Percentiles rank a stretch among this genome's conserved stretches.
Evolutionary conservation across 2,888 invertebrate genomes (phyloP).

Genomic region (Pheosia gnoma): DNA sequence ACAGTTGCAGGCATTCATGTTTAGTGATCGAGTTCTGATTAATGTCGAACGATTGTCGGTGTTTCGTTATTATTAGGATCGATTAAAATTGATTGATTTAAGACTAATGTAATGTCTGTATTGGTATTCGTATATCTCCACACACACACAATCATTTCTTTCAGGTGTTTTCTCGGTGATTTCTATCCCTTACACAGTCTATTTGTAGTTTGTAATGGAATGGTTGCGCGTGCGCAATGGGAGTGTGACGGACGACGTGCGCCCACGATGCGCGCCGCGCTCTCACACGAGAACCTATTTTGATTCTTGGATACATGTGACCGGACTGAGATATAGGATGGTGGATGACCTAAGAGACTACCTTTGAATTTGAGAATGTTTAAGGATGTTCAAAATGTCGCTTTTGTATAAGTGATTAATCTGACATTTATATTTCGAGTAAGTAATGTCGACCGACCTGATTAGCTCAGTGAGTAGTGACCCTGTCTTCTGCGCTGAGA

Average conservation of each 20-base stretch:
- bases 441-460: too few relatives aligned
- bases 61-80: constrained; percentile 18
- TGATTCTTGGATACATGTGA: constrained; percentile 17
- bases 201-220: constrained; percentile 23
- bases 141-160: neutral
- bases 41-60: constrained; percentile 27
- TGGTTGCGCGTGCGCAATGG: constrained; percentile 51
- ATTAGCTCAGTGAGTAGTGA: too few relatives aligned
- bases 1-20: constrained; percentile 21
- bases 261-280: constrained; percentile 27
- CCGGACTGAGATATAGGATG: neutral
- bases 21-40: constrained; percentile 30
- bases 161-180: neutral
- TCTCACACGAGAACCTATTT: constrained; percentile 28
- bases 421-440: too few relatives aligned
- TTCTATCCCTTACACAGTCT: neutral
- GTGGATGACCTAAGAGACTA: constrained; percentile 1
- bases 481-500: too few relatives aligned
- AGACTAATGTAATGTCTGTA: neutral
- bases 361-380: neutral
- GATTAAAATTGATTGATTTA: constrained; percentile 8
- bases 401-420: too few relatives aligned
- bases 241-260: constrained; percentile 59
- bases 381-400: too few relatives aligned
- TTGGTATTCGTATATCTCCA: neutral